phyloP scores from a whole-genome alignment of 2,888 invertebrate genomes.

The Drosophila fungiperda region DNA sequence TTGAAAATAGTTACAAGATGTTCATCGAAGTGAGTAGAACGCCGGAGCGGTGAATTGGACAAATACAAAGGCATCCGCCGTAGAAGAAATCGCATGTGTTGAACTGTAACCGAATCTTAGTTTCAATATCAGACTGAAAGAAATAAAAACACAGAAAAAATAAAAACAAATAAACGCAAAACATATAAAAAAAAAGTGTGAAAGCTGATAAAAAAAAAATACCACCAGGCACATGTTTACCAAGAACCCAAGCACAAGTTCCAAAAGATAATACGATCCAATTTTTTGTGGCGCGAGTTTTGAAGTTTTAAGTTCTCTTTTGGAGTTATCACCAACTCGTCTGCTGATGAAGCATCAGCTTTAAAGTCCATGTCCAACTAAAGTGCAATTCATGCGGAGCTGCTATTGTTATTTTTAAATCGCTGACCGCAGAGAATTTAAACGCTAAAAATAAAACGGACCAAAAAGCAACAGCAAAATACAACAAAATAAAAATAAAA shows the following conservation, averaged over 20 bases:
- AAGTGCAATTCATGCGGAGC: conserved; percentile 61
- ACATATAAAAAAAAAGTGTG: conserved; percentile 17
- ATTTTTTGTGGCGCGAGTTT: conserved; percentile 42
- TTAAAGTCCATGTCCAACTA: conserved; percentile 48
- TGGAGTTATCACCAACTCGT: conserved; percentile 13
- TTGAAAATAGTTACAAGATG: conserved; percentile 85
- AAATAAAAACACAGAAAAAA: conserved; percentile 31
- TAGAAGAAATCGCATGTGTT: conserved; percentile 45
- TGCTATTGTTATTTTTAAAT: conserved; percentile 73
- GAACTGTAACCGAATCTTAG: conserved; percentile 46
- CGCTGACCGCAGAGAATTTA: conserved; percentile 73
- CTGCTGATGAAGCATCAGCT: conserved; percentile 19
- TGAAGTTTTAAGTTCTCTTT: conserved; percentile 8
- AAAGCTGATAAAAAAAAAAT: conserved; percentile 13
- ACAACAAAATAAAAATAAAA: conserved; percentile 48
- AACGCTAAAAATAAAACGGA: conserved; percentile 72
- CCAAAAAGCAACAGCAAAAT: conserved; percentile 44
- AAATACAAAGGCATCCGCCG: conserved; percentile 49
- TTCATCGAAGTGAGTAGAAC: conserved; percentile 84
- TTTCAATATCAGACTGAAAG: conserved; percentile 33
- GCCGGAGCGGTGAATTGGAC: conserved; percentile 80
- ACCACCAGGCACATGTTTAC: conserved; percentile 25
- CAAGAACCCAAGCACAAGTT: conserved; percentile 30
- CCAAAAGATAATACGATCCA: conserved; percentile 28
- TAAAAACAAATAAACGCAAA: conserved; percentile 2